Evolutionary conservation across 37 sponge, comb jelly and placozoan genomes (phyloP).

Genomic region (Hexactinellida sp.): DNA sequence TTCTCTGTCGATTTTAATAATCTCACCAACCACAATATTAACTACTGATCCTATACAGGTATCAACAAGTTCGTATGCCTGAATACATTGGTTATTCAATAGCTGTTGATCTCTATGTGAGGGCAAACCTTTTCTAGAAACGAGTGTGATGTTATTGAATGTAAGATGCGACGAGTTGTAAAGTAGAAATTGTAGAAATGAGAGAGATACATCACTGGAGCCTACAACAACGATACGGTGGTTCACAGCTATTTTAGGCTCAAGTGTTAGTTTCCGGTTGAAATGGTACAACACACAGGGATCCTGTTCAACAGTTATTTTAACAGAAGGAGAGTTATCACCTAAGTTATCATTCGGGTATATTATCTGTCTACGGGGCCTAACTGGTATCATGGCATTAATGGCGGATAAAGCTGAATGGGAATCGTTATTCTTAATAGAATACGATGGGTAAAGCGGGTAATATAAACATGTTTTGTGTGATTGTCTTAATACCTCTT

Average conservation of each 20-base stretch:
- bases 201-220: conserved; percentile 64
- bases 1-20: conserved; percentile 3
- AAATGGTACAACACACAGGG: conserved; percentile 85
- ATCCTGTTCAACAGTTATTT: conserved; percentile 30
- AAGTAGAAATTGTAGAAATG: conserved; percentile 38
- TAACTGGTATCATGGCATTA: conserved; percentile 47
- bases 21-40: neutral
- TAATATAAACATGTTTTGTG: conserved; percentile 65
- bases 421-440: conserved; percentile 17
- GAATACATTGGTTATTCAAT: neutral
- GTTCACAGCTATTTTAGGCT: conserved; percentile 81
- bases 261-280: conserved; percentile 80
- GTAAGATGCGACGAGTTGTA: conserved; percentile 54
- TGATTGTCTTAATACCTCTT: conserved; percentile 60
- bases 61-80: neutral
- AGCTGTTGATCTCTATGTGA: neutral
- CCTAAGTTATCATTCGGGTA: conserved; percentile 50
- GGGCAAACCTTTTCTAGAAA: conserved; percentile 70
- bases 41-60: neutral
- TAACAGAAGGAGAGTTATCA: conserved; percentile 50
- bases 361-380: conserved; percentile 67
- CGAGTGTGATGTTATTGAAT: conserved; percentile 79
- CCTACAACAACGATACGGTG: conserved; percentile 84
- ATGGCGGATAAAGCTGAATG: conserved; percentile 43
- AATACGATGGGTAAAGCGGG: conserved; percentile 35